Base-by-base conservation (phyloP, 2,888 invertebrate genomes). In the Tachystola acroxantha region DNA sequence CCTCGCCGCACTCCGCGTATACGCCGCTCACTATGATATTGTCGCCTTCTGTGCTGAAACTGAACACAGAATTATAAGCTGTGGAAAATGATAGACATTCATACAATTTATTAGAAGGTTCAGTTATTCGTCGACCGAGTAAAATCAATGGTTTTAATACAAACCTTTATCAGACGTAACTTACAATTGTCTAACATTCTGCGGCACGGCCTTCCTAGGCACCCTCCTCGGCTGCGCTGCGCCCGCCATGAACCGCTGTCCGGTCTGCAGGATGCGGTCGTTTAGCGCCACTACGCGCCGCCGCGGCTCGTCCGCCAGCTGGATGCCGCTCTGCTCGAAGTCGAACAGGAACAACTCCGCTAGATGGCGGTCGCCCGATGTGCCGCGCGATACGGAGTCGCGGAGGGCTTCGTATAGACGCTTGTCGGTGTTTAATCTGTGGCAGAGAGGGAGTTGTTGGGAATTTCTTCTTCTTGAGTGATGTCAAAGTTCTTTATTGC, bases 281-380 rank as follows among this genome's bases (percentile, higher is more conserved):
- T 97, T 98, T 12, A 98, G 85, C 0, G 91, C 88, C 0, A 98
- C 98, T 31, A 98, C 97, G 56, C 87, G 71, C 37, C 87, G 74
- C 13, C 96, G 87, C 28, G 93, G 90, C 0, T 85, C 77, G 44
- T 96, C 94, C 6, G 92, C 90, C 40, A 99, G 85, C 71, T 99
- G 98, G 42, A 99, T 99, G 2, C 99, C 99, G 66, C 96, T 95
- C 71, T 98, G 97, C 67, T 99, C 98, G 77, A 99, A 99, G 76
- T 99, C 99, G 68, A 97, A 96, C 4, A 98, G 84, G 72, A 99
- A 98, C 30, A 99, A 82, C 54, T 93, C 90, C 0, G 95, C 93
- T 0, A 99, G 94, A 64, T 97, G 94, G 39, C 91, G 80, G 67
- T 99, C 99, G 0, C 95, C 92, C 0, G 90, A 90, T 53, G 98